phyloP scores from a whole-genome alignment of 2,113 vertebrate species.

The Eurypyga helias region DNA sequence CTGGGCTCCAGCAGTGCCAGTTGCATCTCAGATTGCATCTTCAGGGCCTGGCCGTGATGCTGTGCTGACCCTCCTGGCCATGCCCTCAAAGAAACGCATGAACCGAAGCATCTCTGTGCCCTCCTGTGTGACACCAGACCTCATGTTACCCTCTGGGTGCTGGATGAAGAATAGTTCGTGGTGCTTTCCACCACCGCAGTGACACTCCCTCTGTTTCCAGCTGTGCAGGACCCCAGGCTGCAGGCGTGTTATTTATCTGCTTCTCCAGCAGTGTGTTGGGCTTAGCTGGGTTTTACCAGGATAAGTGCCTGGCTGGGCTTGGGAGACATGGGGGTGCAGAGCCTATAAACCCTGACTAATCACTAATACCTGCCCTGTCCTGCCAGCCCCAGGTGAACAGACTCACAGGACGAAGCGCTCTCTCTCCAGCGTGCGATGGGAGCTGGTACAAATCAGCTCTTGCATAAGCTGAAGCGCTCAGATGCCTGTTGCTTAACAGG shows the following conservation, averaged over 20 bases:
- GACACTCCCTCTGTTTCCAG: accelerated
- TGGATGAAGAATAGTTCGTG: background rate
- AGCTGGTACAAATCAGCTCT: background rate
- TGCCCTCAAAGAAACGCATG: accelerated
- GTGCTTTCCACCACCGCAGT: accelerated
- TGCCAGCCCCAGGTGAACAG: background rate
- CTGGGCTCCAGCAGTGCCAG: background rate
- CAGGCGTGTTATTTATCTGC: background rate
- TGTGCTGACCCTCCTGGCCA: background rate
- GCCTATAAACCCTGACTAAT: background rate
- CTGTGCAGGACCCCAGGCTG: background rate
- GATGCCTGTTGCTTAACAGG: background rate
- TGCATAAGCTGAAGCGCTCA: accelerated
- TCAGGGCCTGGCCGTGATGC: accelerated
- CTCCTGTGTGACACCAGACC: background rate
- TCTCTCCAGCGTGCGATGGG: accelerated
- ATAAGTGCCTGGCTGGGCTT: background rate
- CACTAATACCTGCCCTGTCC: background rate
- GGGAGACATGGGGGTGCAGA: background rate
- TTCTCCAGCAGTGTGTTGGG: background rate
- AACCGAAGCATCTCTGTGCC: background rate
- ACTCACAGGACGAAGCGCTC: accelerated
- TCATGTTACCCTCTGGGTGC: background rate
- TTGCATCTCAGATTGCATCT: background rate
- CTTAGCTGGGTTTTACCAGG: background rate